Evolutionary conservation across 2,888 invertebrate species (phyloP), one percentile per base, ranked within the genome.

Genomic region (Microctonus hyperodae): DNA sequence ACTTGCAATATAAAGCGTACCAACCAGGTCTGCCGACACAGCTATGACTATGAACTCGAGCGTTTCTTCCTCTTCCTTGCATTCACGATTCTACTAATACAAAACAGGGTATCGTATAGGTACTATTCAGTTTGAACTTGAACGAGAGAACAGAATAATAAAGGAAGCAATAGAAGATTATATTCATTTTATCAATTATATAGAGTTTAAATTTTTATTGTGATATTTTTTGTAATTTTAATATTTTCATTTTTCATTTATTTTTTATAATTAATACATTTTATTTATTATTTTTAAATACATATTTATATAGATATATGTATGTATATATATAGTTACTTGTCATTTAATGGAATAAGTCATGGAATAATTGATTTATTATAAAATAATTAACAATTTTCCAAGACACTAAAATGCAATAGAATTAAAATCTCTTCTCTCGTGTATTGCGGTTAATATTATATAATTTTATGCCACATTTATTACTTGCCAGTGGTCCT

Each of bases 21-120:
- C 37, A 37, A 53, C 37, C 62, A 51, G 35, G 62, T 53, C 61
- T 61, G 51, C 51, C 62, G 51, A 37, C 51, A 7, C 23, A 35
- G 22, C 62, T 53, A 53, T 53, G 62, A 53, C 62, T 53, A 44
- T 40, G 40, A 55, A 55, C 55, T 55, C 55, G 55, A 55, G 16
- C 16, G 44, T 31, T 59, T 62, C 62, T 62, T 62, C 62, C 53
- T 62, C 51, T 62, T 62, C 62, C 62, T 62, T 62, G 53, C 59
- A 60, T 35, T 35, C 28, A 62, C 37, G 35, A 23, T 35, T 20
- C 22, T 28, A 33, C 33, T 20, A 33, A 22, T 11, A 23, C 25
- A 28, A 28, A 35, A 37, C 16, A 28, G 62, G 37, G 50, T 53
- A 62, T 62, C 53, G 62, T 62, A n/a, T 53, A n/a, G n/a, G n/a